These are phyloP conservation scores for Siderastrea siderea DNA, from an alignment of 92 coral and sea anemone species.

Conservation along the genomic window DNA sequence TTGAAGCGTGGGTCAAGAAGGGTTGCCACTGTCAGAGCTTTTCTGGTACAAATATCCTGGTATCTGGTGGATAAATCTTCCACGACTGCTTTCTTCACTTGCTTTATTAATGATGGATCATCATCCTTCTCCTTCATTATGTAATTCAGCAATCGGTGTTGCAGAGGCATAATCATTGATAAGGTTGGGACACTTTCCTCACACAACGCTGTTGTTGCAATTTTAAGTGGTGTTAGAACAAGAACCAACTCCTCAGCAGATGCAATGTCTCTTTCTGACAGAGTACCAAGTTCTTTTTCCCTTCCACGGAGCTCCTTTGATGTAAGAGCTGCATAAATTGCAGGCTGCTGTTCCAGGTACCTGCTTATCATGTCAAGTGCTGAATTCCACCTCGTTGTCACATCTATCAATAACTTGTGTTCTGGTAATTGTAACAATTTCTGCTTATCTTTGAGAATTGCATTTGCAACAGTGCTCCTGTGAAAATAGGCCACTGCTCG, in stretches of 20 bases:
- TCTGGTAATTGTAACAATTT: slow-evolving; percentile 60
- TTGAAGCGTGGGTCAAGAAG: slow-evolving; percentile 72
- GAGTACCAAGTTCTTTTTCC: slow-evolving; percentile 46
- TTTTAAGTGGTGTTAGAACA: slow-evolving; percentile 52
- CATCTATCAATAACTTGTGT: slow-evolving; percentile 57
- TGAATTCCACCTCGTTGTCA: slow-evolving; percentile 68
- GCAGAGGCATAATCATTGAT: slow-evolving; percentile 66
- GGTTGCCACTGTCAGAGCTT: slow-evolving; percentile 58
- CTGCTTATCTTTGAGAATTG: slow-evolving; percentile 71
- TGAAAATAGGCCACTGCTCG: slow-evolving; percentile 58
- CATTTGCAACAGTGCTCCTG: slow-evolving; percentile 65
- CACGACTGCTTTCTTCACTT: slow-evolving; percentile 55
- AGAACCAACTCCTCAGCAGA: slow-evolving; percentile 46
- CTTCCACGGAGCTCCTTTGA: slow-evolving; percentile 55
- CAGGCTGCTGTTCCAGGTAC: slow-evolving; percentile 70
- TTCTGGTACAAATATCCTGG: slow-evolving; percentile 55
- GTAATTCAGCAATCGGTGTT: slow-evolving; percentile 60
- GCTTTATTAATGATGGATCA: slow-evolving; percentile 58
- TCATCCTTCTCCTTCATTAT: slow-evolving; percentile 55
- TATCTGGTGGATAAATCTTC: slow-evolving; percentile 48
- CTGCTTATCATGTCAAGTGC: slow-evolving; percentile 66
- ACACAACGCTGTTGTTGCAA: slow-evolving; percentile 51
- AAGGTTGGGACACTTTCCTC: slow-evolving; percentile 58
- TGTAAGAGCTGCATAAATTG: slow-evolving; percentile 61
- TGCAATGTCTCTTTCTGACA: slow-evolving; percentile 58